These are phyloP conservation scores for Phrynocephalus guinanensis DNA, from an alignment of 2,797 vertebrate genomes.

Conservation along the genomic window DNA sequence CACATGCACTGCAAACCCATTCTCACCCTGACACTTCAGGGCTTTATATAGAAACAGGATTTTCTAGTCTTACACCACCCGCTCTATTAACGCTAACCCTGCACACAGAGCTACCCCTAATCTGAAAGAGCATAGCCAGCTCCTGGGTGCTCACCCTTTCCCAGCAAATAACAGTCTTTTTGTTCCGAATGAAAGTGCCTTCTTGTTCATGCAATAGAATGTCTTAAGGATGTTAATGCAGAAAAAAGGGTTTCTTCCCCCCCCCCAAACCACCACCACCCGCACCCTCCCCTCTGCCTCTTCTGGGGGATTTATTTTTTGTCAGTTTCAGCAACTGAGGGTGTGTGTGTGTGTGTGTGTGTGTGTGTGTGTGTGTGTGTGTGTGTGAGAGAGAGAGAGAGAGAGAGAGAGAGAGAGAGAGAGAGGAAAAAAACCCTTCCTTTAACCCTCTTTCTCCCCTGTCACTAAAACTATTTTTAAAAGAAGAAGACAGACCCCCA, in stretches of 20 bases:
- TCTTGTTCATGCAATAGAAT: conserved; percentile 48
- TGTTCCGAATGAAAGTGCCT: conserved; percentile 59
- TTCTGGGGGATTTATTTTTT: conserved; percentile 38
- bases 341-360: neutral
- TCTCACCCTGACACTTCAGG: conserved; percentile 88
- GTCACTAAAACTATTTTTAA: neutral
- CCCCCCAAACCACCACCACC: neutral
- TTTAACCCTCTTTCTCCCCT: conserved; percentile 13
- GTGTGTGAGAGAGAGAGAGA: too few relatives aligned
- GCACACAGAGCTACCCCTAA: conserved; percentile 70
- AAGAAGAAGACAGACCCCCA: neutral
- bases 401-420: too few relatives aligned
- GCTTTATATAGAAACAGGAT: conserved; percentile 88
- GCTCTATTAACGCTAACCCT: conserved; percentile 77
- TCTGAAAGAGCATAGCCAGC: conserved; percentile 55
- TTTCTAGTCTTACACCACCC: conserved; percentile 85
- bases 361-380: neutral
- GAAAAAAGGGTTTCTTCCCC: conserved; percentile 18
- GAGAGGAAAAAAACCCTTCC: neutral
- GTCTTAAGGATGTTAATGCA: conserved; percentile 45
- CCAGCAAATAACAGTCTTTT: conserved; percentile 61
- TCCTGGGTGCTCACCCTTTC: conserved; percentile 27
- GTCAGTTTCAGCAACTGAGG: conserved; percentile 10
- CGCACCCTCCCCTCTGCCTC: too few relatives aligned
- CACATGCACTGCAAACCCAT: conserved; percentile 86